Conservation (phyloP, 2,888 invertebrate species). For the Troides aeacus region DNA sequence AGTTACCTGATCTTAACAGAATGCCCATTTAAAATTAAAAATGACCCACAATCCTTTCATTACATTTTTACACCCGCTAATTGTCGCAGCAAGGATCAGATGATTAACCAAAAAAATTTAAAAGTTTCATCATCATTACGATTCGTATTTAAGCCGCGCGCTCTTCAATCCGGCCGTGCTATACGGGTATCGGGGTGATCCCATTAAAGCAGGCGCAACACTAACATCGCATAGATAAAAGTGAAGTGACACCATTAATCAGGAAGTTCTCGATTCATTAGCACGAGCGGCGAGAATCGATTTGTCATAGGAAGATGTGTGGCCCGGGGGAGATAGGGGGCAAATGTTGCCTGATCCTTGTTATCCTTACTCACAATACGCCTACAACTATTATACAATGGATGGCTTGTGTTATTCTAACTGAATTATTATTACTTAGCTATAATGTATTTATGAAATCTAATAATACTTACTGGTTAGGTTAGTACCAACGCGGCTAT, state of each 20-base stretch:
- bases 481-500: too few species aligned
- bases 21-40: too few species aligned
- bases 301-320: conserved; percentile 69
- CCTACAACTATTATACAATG: conserved; percentile 9
- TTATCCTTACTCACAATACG: conserved; percentile 20
- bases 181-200: conserved; percentile 53
- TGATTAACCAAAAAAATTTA: conserved; percentile 15
- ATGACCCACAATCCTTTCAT: conserved; percentile 24
- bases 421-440: neutral
- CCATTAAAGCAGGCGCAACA: conserved; percentile 68
- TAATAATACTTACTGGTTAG: neutral
- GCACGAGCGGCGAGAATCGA: conserved; percentile 53
- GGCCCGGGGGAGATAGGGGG: conserved; percentile 44
- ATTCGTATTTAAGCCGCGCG: too few species aligned
- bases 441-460: neutral
- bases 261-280: conserved; percentile 71
- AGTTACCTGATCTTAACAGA: too few species aligned
- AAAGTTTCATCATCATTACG: too few species aligned
- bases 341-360: conserved; percentile 39
- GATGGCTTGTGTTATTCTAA: neutral
- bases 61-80: conserved; percentile 47
- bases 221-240: conserved; percentile 59
- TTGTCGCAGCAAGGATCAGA: conserved; percentile 42
- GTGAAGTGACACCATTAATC: conserved; percentile 71
- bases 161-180: conserved; percentile 15